Percentiles rank a stretch among this genome's conserved stretches.
Evolutionary conservation across 2,113 vertebrate genomes (phyloP).

Genomic region (Turdus rufiventris): DNA sequence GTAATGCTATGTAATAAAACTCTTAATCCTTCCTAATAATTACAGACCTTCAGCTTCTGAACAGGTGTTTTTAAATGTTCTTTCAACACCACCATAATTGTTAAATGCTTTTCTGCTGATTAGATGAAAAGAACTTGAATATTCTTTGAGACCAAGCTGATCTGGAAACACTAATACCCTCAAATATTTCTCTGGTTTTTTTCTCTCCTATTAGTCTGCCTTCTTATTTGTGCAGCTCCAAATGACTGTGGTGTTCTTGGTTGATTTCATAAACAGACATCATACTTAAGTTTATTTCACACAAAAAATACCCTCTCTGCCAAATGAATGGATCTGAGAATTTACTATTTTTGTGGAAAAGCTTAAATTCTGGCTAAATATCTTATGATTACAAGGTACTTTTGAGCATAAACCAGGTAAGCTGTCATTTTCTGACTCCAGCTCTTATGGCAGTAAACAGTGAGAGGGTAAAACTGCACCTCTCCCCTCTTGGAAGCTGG

Average conservation of each 20-base stretch:
- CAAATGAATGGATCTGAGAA: not conserved
- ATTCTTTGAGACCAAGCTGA: not conserved
- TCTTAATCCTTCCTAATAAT: slow-evolving; percentile 18
- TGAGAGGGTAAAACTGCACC: not conserved
- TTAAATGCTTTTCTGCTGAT: slow-evolving; percentile 1
- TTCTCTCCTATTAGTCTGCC: not conserved
- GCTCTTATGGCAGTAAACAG: not conserved
- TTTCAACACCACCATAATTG: slow-evolving; percentile 1
- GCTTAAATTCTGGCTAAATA: not conserved
- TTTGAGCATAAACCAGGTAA: not conserved
- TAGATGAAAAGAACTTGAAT: not conserved
- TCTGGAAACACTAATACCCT: not conserved
- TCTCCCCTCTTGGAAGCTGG: not conserved
- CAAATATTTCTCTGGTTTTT: not conserved
- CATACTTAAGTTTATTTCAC: not conserved
- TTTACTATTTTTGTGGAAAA: not conserved
- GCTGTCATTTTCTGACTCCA: not conserved
- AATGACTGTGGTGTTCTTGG: not conserved
- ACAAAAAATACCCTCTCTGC: not conserved
- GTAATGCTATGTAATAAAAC: not conserved
- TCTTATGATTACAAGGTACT: not conserved
- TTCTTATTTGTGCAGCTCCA: not conserved
- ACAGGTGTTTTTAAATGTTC: not conserved
- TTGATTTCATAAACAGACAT: not conserved
- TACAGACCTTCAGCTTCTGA: not conserved